Base-by-base conservation (phyloP, 2,888 invertebrate genomes). In the Pristionchus entomophagus region DNA sequence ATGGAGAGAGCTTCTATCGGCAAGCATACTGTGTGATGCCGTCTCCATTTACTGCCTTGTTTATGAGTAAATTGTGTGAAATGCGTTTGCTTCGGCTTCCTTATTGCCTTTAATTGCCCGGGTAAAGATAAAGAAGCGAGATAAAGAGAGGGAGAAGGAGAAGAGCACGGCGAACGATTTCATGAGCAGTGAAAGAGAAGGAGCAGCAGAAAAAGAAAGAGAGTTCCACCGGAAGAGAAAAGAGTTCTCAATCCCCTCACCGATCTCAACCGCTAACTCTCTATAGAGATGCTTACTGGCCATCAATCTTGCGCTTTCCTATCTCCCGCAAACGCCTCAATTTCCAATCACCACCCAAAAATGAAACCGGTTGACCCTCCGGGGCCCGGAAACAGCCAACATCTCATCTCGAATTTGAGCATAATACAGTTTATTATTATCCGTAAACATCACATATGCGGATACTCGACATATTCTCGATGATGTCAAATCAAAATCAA, bases 311-410 rank as follows among this genome's bases (percentile, higher is more conserved):
- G 3, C 62, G 62, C 62, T 69, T 29, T 69, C 41, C 17, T 65
- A 29, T 14, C 38, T 38, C 10, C 29, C 22, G 41, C 69, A 38
- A 69, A 56, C 56, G 56, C 17, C 10, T 69, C 29, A 38, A 19
- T 38, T 32, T 38, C 69, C 69, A 69, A 69, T 69, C 41, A 14
- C 26, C 41, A 62, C 65, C 69, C 17, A 35, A 35, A 69, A 69
- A 35, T 35, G 69, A 69, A 69, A 69, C 69, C 69, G 69, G 69
- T 69, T 22, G 78, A 51, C 45, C 78, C 73, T 19, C n/a, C n/a
- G n/a, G n/a, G 32, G 73, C 49, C n/a, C 77, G 77, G 77, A 45
- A 69, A 77, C 32, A 12, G 8, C 45, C 14, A 45, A 10, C 45
- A 45, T 10, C 45, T 45, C 45, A 45, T 45, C 14, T 6, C 45